Base-by-base conservation (phyloP, 2,888 invertebrate species). In the Tryphoninae sp. region DNA sequence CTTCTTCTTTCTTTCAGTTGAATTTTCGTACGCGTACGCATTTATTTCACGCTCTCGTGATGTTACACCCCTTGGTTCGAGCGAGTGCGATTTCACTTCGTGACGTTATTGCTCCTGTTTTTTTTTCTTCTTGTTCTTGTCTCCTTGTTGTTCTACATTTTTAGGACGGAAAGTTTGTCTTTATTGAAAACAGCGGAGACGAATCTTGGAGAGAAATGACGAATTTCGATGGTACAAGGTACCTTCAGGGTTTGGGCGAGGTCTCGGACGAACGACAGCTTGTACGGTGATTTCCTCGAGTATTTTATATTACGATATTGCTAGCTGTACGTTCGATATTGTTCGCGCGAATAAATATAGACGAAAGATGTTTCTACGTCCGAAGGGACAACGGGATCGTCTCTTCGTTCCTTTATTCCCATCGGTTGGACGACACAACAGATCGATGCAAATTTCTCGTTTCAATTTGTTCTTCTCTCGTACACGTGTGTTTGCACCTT, bases 401-500 rank as follows among this genome's bases (percentile, higher is more conserved):
- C 22, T 42, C 19, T 16, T 22, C n/a, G 65, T 64, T 16, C 9
- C 22, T 67, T 45, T 73, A 55, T 73, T 69, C 68, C 22, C 22
- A 26, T 64, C 61, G 19, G 49, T 19, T 26, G 45, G 75, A 64
- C 84, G 82, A 86, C 85, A 87, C 87, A 88, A 89, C 89, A 88
- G 89, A 90, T 90, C 90, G 87, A 91, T 91, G 89, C 88, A 90
- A 89, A 89, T 89, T 88, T 89, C 87, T 87, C 84, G 13, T 81
- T 77, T 79, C 85, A 22, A n/a, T 45, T 55, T 19, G n/a, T 55
- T 79, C 81, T 73, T 65, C 77, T 62, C 59, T 77, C 33, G 26
- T 62, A 53, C 71, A 84, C n/a, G 26, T 49, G 13, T 42, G 13
- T 33, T 19, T 19, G 19, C 61, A 9, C 40, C 68, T 62, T 71